Evolutionary conservation across 2,888 invertebrate genomes (phyloP), one percentile per base, ranked within the genome.

Genomic region (Anoplius nigerrimus): DNA sequence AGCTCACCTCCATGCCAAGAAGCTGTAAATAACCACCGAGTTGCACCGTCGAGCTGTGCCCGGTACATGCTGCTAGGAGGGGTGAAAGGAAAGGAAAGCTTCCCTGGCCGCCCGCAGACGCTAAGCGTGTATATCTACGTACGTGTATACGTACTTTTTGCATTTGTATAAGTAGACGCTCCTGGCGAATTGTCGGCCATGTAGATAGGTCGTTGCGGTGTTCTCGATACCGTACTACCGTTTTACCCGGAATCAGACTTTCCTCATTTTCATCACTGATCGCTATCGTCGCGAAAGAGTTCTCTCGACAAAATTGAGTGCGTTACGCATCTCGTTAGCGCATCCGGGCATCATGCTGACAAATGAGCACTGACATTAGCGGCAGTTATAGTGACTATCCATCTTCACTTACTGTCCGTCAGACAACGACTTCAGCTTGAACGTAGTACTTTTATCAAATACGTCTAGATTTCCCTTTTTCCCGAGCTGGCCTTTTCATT

Each of bases 11-110:
- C 84, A 84, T 85, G 85, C 85, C 87, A 85, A 86, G 86, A 86
- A 87, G 87, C 84, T 87, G 87, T 87, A 87, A 87, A 88, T 87
- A 87, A 87, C 82, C 62, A 75, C 68, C 81, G 75, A 80, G 80
- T 81, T 84, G 83, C 75, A 48, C 48, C 48, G 48, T 16, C 48
- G 18, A 48, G 48, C n/a, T 48, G 48, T 34, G 77, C 64, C n/a
- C 71, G 72, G 77, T 77, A 69, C 72, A 68, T 46, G 70, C 72
- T 62, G 77, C 70, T 68, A 70, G 65, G 64, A 77, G 72, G 70
- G 66, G 48, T 48, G 48, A 18, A 48, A 48, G 48, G 48, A 48
- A 34, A 34, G 34, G 34, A 34, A 34, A 34, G 34, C 34, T 34
- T 34, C 60, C 27, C n/a, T 53, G 53, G 27, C 54, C 45, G 34